phyloP scores from a whole-genome alignment of 2,797 vertebrate genomes.

The Petrocephalus schoutedeni region DNA sequence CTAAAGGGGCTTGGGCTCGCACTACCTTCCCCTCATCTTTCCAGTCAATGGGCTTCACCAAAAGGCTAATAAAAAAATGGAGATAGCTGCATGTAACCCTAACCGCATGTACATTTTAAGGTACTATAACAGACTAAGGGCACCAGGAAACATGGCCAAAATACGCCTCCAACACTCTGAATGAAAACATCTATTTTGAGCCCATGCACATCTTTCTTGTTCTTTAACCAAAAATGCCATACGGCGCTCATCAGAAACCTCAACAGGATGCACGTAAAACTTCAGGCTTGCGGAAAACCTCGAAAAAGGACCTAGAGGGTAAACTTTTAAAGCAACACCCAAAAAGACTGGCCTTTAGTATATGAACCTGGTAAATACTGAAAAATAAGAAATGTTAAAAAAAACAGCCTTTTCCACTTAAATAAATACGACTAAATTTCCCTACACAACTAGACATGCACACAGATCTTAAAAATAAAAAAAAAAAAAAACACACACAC shows the following conservation, averaged over 20 bases:
- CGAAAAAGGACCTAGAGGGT: no score
- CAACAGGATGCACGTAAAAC: background rate
- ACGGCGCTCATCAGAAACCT: background rate
- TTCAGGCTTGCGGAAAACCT: background rate
- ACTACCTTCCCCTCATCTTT: background rate
- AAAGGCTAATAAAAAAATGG: background rate
- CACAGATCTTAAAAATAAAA: background rate
- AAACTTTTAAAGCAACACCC: background rate
- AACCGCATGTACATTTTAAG: background rate
- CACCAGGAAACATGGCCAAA: background rate
- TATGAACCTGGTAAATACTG: background rate
- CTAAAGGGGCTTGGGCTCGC: background rate
- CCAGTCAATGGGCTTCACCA: background rate
- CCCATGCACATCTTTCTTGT: background rate
- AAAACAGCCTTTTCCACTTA: background rate
- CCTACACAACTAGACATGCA: slow-evolving; percentile 8
- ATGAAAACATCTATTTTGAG: background rate
- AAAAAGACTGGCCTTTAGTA: background rate
- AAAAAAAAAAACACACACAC: background rate
- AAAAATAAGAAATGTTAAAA: background rate
- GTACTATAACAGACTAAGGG: background rate
- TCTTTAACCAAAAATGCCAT: background rate
- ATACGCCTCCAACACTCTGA: background rate
- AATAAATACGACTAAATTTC: slow-evolving; percentile 10
- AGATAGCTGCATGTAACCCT: background rate